A percentile compares a stretch with the other conserved stretches of the same genome.
phyloP scores from a whole-genome alignment of 2,888 invertebrate genomes.

The Drosophila phalerata region DNA sequence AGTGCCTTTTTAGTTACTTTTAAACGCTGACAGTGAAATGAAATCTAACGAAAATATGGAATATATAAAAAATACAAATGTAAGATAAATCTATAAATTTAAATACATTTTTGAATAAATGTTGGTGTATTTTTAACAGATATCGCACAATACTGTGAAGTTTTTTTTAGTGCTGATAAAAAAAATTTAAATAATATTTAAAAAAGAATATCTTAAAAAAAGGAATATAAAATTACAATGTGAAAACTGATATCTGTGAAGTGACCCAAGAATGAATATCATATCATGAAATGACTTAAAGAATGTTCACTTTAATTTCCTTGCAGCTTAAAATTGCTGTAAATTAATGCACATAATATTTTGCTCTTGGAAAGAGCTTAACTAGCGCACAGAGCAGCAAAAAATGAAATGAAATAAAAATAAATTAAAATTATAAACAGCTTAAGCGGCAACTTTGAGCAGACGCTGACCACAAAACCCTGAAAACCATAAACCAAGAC shows the following conservation, averaged over 20 bases:
- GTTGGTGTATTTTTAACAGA: background rate
- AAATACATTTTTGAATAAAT: background rate
- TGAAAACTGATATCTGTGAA: background rate
- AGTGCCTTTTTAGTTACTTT: background rate
- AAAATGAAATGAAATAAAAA: slow-evolving; percentile 52
- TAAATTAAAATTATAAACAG: slow-evolving; percentile 72
- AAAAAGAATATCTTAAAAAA: background rate
- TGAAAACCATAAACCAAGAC: slow-evolving; percentile 75
- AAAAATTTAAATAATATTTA: background rate
- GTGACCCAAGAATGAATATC: background rate
- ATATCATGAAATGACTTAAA: background rate
- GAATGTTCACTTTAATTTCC: slow-evolving; percentile 12
- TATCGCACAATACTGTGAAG: background rate
- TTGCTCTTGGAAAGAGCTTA: slow-evolving; percentile 50
- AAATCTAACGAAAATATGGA: background rate
- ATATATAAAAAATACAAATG: background rate
- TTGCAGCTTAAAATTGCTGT: slow-evolving; percentile 22
- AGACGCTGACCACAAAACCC: slow-evolving; percentile 28
- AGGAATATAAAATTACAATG: too few species aligned
- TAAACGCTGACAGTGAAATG: background rate
- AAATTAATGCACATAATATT: slow-evolving; percentile 40
- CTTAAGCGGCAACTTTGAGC: slow-evolving; percentile 62
- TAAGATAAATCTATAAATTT: background rate
- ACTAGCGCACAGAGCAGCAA: slow-evolving; percentile 6
- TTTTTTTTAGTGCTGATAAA: background rate